These are phyloP conservation scores for Microtus agrestis DNA, from an alignment of 2,797 vertebrate genomes.

Conservation along the genomic window DNA sequence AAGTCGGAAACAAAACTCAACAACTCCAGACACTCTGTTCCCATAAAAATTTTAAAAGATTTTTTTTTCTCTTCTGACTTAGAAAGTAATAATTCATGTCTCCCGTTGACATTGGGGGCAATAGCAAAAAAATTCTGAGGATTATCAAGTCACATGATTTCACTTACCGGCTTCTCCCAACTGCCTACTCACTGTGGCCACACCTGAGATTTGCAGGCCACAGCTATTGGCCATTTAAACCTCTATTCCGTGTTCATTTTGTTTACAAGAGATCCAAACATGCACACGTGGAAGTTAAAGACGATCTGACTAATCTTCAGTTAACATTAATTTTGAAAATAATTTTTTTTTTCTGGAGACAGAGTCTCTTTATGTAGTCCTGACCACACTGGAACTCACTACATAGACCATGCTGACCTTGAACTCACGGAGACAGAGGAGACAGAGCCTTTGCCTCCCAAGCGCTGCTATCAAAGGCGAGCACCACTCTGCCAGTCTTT, in stretches of 20 bases:
- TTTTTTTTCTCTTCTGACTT: not conserved
- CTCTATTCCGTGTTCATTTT: not conserved
- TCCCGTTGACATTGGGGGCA: not conserved
- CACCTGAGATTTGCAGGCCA: not conserved
- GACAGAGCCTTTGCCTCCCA: not conserved
- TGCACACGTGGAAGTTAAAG: not conserved
- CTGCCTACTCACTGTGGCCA: not conserved
- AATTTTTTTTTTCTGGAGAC: not conserved
- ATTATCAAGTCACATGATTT: conserved; percentile 45
- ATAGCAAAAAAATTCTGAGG: conserved; percentile 25
- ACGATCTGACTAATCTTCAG: not conserved
- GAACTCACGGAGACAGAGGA: not conserved
- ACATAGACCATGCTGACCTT: not conserved
- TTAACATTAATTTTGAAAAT: conserved; percentile 25
- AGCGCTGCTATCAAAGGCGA: too few relatives aligned
- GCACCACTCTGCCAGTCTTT: not conserved
- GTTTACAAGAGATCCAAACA: not conserved
- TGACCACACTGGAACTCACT: not conserved
- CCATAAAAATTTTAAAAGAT: conserved; percentile 48
- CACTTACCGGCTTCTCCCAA: not conserved
- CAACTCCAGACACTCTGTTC: not conserved
- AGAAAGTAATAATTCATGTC: conserved; percentile 55
- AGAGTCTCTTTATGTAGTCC: not conserved
- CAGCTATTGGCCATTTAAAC: not conserved
- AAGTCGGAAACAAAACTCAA: conserved; percentile 31